A percentile compares a stretch with the other conserved stretches of the same genome.
phyloP scores from a whole-genome alignment of 35 echinoderm and acorn worm species.

The Acanthaster planci region DNA sequence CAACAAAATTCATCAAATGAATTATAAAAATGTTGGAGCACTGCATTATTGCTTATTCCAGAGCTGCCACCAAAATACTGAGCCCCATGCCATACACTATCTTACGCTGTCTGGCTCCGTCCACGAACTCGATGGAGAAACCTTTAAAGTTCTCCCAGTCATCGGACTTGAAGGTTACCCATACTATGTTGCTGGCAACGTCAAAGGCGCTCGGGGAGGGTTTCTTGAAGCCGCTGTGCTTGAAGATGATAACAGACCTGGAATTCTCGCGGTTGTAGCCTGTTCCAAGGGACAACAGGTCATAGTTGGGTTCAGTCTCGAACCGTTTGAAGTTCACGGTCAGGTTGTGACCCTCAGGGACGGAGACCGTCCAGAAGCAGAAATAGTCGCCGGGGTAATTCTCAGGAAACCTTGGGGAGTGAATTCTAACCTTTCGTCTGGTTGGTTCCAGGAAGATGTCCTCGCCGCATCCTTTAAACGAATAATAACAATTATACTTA shows the following conservation, averaged over 20 bases:
- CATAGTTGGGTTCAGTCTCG: conserved; percentile 78
- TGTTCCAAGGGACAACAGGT: conserved; percentile 76
- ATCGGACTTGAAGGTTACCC: conserved; percentile 45
- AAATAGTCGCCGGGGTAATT: conserved; percentile 66
- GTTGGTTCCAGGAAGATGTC: conserved; percentile 64
- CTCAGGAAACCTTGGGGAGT: conserved; percentile 67
- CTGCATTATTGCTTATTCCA: neutral
- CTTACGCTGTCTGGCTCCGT: neutral
- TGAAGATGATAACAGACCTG: conserved; percentile 54
- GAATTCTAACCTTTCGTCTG: conserved; percentile 32
- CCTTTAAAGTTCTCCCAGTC: conserved; percentile 53
- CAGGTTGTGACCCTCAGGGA: conserved; percentile 47
- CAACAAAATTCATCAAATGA: too few relatives aligned
- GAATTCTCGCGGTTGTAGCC: conserved; percentile 41
- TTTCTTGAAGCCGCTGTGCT: conserved; percentile 62
- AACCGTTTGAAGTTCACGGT: conserved; percentile 76
- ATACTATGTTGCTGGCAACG: conserved; percentile 17
- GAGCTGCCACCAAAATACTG: neutral
- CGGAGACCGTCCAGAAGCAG: conserved; percentile 91
- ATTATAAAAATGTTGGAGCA: neutral
- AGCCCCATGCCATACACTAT: neutral
- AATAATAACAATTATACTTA: neutral
- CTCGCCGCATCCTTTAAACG: conserved; percentile 67
- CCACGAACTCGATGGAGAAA: neutral
- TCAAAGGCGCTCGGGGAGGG: conserved; percentile 58